Conservation (phyloP, 2,797 vertebrate species). For the Acipenser oxyrinchus region DNA sequence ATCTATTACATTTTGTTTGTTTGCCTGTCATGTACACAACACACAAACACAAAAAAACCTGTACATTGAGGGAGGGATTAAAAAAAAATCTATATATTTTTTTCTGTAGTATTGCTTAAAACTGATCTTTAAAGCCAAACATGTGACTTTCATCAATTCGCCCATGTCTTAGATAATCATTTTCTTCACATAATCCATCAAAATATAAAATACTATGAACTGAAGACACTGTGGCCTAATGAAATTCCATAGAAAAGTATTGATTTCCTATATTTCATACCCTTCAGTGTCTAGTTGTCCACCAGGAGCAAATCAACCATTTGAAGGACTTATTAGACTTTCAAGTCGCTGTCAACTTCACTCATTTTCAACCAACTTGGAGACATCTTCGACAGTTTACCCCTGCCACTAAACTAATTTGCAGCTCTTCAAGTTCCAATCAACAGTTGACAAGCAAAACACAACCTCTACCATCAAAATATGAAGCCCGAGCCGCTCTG, state of each 20-base stretch:
- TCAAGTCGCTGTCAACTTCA: conserved; percentile 87
- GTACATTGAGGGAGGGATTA: conserved; percentile 59
- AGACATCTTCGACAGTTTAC: conserved; percentile 81
- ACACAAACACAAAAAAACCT: conserved; percentile 39
- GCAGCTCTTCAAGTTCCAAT: conserved; percentile 80
- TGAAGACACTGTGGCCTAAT: conserved; percentile 76
- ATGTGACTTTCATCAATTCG: conserved; percentile 56
- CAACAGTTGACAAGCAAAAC: conserved; percentile 65
- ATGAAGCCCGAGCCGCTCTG: conserved; percentile 23
- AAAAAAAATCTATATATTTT: conserved; percentile 57
- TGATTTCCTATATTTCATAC: conserved; percentile 92
- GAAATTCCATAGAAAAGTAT: conserved; percentile 89
- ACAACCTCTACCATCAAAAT: conserved; percentile 39
- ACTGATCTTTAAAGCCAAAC: conserved; percentile 67
- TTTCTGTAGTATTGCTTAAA: conserved; percentile 57
- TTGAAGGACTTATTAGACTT: conserved; percentile 95
- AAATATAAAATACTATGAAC: conserved; percentile 85
- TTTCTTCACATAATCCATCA: conserved; percentile 84
- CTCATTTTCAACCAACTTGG: conserved; percentile 83
- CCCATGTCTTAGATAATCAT: conserved; percentile 52
- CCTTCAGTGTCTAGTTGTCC: conserved; percentile 78
- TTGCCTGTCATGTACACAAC: conserved; percentile 43
- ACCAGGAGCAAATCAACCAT: conserved; percentile 74
- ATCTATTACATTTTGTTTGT: conserved; percentile 57
- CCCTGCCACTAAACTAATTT: conserved; percentile 91